Percentiles rank a stretch among this genome's conserved stretches.
These are phyloP conservation scores for Phyllotreta cruciferae DNA, from an alignment of 2,888 invertebrate species.

Conservation along the genomic window DNA sequence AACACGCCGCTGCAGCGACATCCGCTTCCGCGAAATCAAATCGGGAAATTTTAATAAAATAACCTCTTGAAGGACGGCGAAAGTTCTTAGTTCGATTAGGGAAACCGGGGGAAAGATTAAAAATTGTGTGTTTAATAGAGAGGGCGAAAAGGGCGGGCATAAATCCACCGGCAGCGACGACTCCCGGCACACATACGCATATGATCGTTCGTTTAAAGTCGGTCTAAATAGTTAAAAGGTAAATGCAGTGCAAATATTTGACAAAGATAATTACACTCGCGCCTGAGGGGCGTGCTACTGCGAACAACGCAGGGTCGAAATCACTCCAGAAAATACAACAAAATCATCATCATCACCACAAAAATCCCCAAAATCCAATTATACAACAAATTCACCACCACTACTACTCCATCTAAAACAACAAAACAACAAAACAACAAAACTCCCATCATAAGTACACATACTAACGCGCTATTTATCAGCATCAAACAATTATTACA, in stretches of 20 bases:
- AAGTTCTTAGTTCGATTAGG: constrained; percentile 39
- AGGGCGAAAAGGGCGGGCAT: constrained; percentile 39
- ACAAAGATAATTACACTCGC: constrained; percentile 59
- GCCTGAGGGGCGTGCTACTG: constrained; percentile 56
- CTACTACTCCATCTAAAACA: too few relatives aligned
- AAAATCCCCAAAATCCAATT: neutral
- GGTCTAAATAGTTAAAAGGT: constrained; percentile 59
- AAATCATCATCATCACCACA: neutral
- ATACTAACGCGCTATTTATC: too few relatives aligned
- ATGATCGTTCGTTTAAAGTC: constrained; percentile 51
- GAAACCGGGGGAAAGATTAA: constrained; percentile 45
- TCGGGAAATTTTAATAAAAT: constrained; percentile 25
- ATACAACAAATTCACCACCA: too few relatives aligned
- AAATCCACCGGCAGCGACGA: constrained; percentile 33
- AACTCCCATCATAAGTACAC: too few relatives aligned
- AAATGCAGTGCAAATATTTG: constrained; percentile 60
- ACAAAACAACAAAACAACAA: too few relatives aligned
- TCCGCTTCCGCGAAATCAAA: constrained; percentile 10
- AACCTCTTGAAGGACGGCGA: constrained; percentile 29
- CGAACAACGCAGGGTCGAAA: constrained; percentile 32
- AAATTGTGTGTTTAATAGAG: constrained; percentile 41
- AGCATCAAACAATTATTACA: too few relatives aligned
- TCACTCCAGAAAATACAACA: constrained; percentile 29
- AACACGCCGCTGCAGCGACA: too few relatives aligned
- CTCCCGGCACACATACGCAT: constrained; percentile 39